A percentile compares a stretch with the other conserved stretches of the same genome.
These are phyloP conservation scores for Struthidea cinerea DNA, from an alignment of 2,113 vertebrate genomes.

Conservation along the genomic window DNA sequence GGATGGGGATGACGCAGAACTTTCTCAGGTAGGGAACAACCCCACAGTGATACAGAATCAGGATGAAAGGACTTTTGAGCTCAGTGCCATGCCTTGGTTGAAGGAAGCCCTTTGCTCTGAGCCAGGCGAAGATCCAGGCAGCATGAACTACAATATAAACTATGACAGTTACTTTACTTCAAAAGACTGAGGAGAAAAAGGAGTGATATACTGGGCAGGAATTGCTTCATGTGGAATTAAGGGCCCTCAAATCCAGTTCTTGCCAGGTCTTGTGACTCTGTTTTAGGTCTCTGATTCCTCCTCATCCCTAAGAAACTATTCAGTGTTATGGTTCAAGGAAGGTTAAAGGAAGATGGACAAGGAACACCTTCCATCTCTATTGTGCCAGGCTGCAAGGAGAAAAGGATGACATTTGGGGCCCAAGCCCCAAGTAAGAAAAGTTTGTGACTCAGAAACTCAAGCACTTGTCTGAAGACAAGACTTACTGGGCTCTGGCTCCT, in stretches of 20 bases:
- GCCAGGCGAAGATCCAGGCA: background rate
- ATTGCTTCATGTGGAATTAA: background rate
- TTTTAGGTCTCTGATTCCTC: background rate
- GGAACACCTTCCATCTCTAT: background rate
- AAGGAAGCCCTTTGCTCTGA: background rate
- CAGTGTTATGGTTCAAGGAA: background rate
- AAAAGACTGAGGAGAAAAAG: background rate
- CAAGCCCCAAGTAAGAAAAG: background rate
- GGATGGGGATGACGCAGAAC: background rate
- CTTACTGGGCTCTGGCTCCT: background rate
- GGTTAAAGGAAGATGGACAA: background rate
- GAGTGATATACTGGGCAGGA: background rate
- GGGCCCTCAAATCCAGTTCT: background rate
- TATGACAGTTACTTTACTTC: background rate
- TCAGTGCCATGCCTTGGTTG: too few relatives aligned
- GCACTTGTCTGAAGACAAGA: background rate
- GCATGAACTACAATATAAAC: background rate
- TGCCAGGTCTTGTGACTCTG: background rate
- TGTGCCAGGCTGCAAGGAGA: background rate
- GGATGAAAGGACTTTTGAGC: background rate
- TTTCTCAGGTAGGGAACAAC: background rate
- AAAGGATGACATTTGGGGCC: accelerated
- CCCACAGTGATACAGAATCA: background rate
- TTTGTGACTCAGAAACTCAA: background rate
- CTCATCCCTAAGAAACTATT: background rate